Evolutionary conservation across 2,797 vertebrate genomes (phyloP).

Genomic region (Oophaga sylvatica): DNA sequence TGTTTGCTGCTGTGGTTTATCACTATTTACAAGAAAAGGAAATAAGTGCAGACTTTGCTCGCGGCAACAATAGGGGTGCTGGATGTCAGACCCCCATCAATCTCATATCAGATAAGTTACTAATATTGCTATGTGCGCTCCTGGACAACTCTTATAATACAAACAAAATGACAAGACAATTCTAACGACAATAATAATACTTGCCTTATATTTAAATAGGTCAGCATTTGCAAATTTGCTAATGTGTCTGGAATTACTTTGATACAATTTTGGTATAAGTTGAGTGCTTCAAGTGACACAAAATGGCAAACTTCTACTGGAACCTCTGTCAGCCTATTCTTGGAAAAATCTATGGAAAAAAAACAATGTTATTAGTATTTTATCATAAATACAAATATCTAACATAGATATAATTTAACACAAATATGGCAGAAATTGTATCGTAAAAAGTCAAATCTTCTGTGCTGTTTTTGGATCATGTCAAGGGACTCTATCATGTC

Average conservation of each 20-base stretch:
- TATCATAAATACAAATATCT: neutral
- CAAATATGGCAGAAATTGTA: neutral
- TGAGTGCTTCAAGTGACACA: constrained; percentile 90
- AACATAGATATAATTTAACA: neutral
- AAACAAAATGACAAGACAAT: neutral
- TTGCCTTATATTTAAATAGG: constrained; percentile 91
- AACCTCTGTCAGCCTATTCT: constrained; percentile 87
- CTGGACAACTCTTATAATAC: neutral
- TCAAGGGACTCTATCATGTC: neutral
- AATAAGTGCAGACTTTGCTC: too few species aligned
- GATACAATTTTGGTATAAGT: constrained; percentile 95
- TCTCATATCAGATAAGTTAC: too few species aligned
- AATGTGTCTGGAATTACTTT: constrained; percentile 88
- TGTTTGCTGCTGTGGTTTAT: too few species aligned
- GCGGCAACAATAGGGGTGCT: too few species aligned
- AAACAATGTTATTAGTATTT: neutral
- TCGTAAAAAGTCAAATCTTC: neutral
- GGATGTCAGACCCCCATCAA: too few species aligned
- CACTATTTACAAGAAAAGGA: too few species aligned
- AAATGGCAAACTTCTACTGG: constrained; percentile 87
- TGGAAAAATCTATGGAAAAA: constrained; percentile 84
- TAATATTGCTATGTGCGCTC: too few species aligned
- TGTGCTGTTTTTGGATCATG: neutral
- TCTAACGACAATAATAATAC: constrained; percentile 21
- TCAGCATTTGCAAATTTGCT: constrained; percentile 86